These are phyloP conservation scores for Tupaia tana DNA, from an alignment of 2,113 vertebrate species.

Conservation along the genomic window DNA sequence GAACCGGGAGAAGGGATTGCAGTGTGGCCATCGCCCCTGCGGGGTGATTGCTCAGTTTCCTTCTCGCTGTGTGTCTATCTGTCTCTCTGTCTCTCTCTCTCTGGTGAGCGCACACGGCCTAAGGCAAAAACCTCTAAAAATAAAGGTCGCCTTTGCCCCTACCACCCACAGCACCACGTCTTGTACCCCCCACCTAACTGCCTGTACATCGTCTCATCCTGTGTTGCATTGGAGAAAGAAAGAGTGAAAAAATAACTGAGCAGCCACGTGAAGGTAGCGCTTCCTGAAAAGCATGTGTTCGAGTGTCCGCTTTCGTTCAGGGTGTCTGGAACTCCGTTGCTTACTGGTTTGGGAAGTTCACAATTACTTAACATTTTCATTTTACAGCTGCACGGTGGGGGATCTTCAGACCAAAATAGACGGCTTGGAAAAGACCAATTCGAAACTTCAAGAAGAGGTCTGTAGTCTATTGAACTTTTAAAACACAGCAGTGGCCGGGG, in stretches of 20 bases:
- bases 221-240: not conserved
- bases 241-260: not conserved
- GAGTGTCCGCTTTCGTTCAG: not conserved
- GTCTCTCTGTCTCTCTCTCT: no score
- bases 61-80: no score
- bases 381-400: constrained; percentile 93
- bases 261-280: not conserved
- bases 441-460: constrained; percentile 98
- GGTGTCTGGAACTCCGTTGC: not conserved
- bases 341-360: not conserved
- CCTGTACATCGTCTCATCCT: not conserved
- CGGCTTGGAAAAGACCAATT: constrained; percentile 96
- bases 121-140: no score
- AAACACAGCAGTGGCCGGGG: not conserved
- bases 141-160: not conserved
- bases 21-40: no score
- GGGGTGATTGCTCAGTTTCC: no score
- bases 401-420: constrained; percentile 98
- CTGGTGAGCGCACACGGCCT: no score
- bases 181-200: not conserved
- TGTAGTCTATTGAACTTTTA: constrained; percentile 75
- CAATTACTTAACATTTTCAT: constrained; percentile 49
- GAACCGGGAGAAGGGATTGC: no score
- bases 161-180: not conserved
- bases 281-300: not conserved